phyloP scores from a whole-genome alignment of 2,797 vertebrate species.

The Squalus acanthias region DNA sequence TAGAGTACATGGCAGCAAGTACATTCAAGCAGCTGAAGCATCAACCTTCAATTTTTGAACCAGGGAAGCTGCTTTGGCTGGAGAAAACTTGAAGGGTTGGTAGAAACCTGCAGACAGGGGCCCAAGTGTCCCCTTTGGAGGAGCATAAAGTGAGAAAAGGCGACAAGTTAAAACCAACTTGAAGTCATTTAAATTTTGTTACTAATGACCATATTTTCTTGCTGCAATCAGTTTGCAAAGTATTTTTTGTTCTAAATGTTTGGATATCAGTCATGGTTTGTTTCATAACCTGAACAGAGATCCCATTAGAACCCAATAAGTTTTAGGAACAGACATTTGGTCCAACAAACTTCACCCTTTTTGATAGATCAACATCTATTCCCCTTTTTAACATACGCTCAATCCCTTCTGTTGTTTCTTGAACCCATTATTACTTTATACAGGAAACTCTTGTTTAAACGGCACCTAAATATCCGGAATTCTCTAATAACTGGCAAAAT shows the following conservation, averaged over 20 bases:
- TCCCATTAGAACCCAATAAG: neutral
- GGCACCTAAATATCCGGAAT: no score
- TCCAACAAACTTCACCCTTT: neutral
- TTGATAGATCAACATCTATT: neutral
- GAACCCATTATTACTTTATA: neutral
- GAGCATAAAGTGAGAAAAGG: neutral
- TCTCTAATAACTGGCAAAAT: no score
- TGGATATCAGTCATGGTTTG: neutral
- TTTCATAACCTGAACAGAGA: neutral
- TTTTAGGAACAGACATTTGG: neutral
- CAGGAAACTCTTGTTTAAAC: no score
- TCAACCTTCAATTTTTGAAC: neutral
- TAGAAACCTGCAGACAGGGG: neutral
- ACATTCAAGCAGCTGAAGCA: neutral
- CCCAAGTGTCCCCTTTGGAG: neutral
- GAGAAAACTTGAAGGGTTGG: neutral
- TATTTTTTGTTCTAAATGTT: neutral
- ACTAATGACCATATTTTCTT: neutral
- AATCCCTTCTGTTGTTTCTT: neutral
- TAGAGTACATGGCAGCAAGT: neutral
- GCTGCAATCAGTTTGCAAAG: neutral
- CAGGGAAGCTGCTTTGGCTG: neutral
- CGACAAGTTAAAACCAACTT: neutral
- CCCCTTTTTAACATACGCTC: neutral
- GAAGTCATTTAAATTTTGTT: neutral